Evolutionary conservation across 1,140 invertebrate genomes (phyloP).

Genomic region (Drosophila serrata): DNA sequence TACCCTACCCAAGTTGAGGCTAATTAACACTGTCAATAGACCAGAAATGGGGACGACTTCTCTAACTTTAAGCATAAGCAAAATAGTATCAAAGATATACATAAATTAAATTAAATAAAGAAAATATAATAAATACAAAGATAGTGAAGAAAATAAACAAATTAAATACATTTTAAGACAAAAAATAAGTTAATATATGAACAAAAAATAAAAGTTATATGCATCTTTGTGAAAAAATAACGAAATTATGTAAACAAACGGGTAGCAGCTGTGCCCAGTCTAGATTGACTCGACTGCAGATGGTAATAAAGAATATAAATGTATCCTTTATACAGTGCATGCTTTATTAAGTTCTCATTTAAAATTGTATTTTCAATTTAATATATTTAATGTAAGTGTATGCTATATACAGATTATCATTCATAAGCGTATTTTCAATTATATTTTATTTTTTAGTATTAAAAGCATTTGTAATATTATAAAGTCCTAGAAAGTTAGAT

Average conservation of each 20-base stretch:
- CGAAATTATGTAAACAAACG: too few relatives aligned
- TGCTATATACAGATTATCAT: not conserved
- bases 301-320: not conserved
- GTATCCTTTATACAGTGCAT: not conserved
- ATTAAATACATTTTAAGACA: too few relatives aligned
- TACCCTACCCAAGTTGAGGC: conserved; percentile 28
- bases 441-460: not conserved
- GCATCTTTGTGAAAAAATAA: too few relatives aligned
- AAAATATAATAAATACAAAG: not conserved
- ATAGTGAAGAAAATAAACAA: not conserved
- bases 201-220: not conserved
- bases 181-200: not conserved
- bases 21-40: conserved; percentile 19
- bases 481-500: not conserved
- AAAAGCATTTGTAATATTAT: not conserved
- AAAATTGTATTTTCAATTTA: too few relatives aligned
- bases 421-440: not conserved
- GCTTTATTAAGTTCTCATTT: not conserved
- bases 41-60: not conserved
- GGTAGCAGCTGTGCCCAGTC: not conserved
- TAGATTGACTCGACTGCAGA: not conserved
- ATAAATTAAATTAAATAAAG: not conserved
- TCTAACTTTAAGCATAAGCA: not conserved
- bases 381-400: not conserved
- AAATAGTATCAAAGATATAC: not conserved